A percentile compares a stretch with the other conserved stretches of the same genome.
These are phyloP conservation scores for Nannoperca australis DNA, from an alignment of 2,797 vertebrate species.

Conservation along the genomic window DNA sequence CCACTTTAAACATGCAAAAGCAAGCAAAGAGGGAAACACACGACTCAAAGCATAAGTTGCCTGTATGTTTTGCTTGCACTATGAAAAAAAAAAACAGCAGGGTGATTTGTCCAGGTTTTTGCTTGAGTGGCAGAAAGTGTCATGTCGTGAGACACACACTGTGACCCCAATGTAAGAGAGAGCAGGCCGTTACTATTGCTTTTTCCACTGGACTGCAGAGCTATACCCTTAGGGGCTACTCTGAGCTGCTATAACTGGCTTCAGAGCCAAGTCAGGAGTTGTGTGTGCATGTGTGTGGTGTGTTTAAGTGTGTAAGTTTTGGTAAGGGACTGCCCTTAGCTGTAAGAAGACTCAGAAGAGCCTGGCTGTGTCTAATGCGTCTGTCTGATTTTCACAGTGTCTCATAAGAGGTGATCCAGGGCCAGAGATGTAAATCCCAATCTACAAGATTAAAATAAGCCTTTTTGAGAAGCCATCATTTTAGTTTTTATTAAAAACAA, in stretches of 20 bases:
- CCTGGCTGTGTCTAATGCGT: slow-evolving; percentile 8
- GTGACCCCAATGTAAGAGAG: slow-evolving; percentile 50
- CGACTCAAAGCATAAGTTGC: slow-evolving; percentile 13
- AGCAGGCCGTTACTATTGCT: slow-evolving; percentile 43
- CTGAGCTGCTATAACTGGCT: slow-evolving; percentile 33
- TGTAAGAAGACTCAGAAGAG: slow-evolving; percentile 25
- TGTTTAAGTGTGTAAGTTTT: slow-evolving; percentile 23
- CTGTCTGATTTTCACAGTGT: slow-evolving; percentile 31
- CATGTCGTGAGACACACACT: slow-evolving; percentile 15
- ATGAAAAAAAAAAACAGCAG: slow-evolving; percentile 38
- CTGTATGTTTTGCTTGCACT: slow-evolving; percentile 31
- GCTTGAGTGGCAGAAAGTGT: slow-evolving; percentile 62
- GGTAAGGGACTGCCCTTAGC: slow-evolving; percentile 4
- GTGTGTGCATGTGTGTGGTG: slow-evolving; percentile 17
- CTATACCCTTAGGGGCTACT: slow-evolving; percentile 35
- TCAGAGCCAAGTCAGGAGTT: slow-evolving; percentile 29
- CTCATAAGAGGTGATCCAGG: slow-evolving; percentile 38
- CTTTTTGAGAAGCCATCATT: neutral
- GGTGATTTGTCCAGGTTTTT: slow-evolving; percentile 51
- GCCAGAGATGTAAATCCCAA: neutral
- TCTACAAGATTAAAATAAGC: neutral
- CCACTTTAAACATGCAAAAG: slow-evolving; percentile 15
- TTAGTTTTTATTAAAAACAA: neutral
- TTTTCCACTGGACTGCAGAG: slow-evolving; percentile 43
- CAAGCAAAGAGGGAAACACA: slow-evolving; percentile 28